Base-by-base conservation (phyloP, 1,140 invertebrate species). In the Drosophila oshimai region DNA sequence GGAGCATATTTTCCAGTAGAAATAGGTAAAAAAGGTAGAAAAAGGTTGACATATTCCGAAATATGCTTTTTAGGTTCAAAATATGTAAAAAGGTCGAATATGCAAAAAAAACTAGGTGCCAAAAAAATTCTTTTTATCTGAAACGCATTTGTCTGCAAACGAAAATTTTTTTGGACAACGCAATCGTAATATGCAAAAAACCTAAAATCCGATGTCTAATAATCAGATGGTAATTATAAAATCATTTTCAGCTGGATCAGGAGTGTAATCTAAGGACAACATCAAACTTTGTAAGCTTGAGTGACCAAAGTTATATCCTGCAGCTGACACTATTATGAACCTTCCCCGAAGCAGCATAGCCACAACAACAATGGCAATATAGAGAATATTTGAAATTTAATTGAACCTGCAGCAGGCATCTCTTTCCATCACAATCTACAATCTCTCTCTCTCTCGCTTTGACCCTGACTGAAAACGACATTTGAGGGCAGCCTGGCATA, bases 281-380 rank as follows among this genome's bases (percentile, higher is more conserved):
- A 36, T 20, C 54, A 34, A 53, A 50, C 34, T 46, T 51, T 28
- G 45, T 31, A 51, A 18, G 54, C 46, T 18, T 26, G 29, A 58
- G 15, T 51, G 45, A 36, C 39, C 46, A 53, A 51, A 57, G 29
- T 34, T 42, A 28, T 60, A 34, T 36, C 33, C 50, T 64, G 58
- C 71, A 74, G 69, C 69, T 73, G 71, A 64, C 58, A 73, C 31
- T 64, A 67, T 42, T 42, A 67, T 50, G 44, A 60, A 15, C 31
- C 29, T 22, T 34, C 46, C n/a, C n/a, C n/a, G n/a, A 24, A 28
- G 24, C 12, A 37, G 28, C 24, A 60, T n/a, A n/a, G n/a, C n/a
- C n/a, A 53, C 28, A 45, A 37, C 44, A 65, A 60, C 10, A 17
- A 24, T 13, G 42, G 28, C 26, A 42, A 22, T 68, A 37, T 17